Conservation (phyloP, 2,113 vertebrate genomes). For the Sakesphorus luctuosus region DNA sequence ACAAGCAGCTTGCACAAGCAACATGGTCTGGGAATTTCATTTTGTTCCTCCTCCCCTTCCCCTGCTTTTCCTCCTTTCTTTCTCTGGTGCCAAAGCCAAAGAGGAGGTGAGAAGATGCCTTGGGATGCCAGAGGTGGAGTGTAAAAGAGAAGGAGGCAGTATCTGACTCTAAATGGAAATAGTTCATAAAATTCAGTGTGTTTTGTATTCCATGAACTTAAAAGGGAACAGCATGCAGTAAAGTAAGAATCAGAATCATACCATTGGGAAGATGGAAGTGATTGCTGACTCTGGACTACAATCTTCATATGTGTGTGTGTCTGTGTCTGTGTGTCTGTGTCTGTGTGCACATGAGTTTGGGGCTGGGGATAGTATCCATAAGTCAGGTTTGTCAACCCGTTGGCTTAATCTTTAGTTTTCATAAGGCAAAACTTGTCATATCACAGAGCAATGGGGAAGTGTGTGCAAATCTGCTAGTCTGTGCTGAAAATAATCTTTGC, state of each 20-base stretch:
- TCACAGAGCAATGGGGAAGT: neutral
- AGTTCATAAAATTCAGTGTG: neutral
- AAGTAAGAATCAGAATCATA: neutral
- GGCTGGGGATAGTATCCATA: neutral
- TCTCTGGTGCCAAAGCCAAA: neutral
- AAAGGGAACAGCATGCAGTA: neutral
- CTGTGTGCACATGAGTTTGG: fast-evolving
- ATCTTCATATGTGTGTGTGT: neutral
- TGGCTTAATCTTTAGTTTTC: neutral
- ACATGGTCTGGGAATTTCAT: neutral
- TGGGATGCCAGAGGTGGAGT: neutral
- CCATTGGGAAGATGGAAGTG: fast-evolving
- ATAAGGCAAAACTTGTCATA: neutral
- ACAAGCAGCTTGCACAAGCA: neutral
- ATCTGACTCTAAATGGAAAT: neutral
- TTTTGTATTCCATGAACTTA: neutral
- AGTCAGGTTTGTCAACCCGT: neutral
- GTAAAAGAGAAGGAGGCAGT: neutral
- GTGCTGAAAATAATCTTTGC: neutral
- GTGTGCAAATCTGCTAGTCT: neutral
- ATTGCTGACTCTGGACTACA: neutral
- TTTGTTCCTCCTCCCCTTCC: neutral
- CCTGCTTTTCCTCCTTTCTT: neutral
- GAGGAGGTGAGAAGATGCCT: neutral
- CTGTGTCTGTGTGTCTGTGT: no score